These are phyloP conservation scores for Elephantulus edwardii DNA, from an alignment of 2,113 vertebrate species.

Conservation along the genomic window DNA sequence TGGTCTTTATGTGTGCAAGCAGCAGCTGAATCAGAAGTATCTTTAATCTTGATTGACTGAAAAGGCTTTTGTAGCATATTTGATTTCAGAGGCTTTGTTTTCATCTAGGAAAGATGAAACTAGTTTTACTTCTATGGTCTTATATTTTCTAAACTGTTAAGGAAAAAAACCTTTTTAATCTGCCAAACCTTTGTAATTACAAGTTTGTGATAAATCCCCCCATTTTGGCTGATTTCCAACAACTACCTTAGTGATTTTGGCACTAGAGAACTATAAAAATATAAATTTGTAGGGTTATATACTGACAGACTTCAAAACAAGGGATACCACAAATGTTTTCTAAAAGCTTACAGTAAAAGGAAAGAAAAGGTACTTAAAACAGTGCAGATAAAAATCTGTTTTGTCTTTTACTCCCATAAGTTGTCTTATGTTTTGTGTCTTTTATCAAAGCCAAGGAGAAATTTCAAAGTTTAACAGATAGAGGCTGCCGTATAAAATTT, in stretches of 20 bases:
- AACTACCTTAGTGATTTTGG: neutral
- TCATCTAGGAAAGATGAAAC: slow-evolving; percentile 73
- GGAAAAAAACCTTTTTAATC: slow-evolving; percentile 4
- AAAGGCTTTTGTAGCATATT: slow-evolving; percentile 38
- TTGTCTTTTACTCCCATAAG: slow-evolving; percentile 51
- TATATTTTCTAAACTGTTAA: neutral
- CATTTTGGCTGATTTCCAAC: neutral
- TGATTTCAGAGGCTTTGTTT: slow-evolving; percentile 61
- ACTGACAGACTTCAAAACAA: slow-evolving; percentile 38
- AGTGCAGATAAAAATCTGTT: slow-evolving; percentile 62
- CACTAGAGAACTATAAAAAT: neutral
- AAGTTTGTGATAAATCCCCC: neutral
- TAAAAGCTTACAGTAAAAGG: slow-evolving; percentile 37
- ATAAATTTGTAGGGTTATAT: slow-evolving; percentile 7
- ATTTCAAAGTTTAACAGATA: slow-evolving; percentile 33
- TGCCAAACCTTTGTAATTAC: neutral
- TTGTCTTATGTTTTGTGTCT: slow-evolving; percentile 48
- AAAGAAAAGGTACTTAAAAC: slow-evolving; percentile 54
- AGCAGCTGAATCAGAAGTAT: slow-evolving; percentile 3
- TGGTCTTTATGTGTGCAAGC: slow-evolving; percentile 54
- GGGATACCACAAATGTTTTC: slow-evolving; percentile 25
- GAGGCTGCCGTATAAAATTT: slow-evolving; percentile 40
- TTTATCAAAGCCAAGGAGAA: slow-evolving; percentile 42
- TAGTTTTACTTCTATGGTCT: slow-evolving; percentile 21
- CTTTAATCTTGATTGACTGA: neutral